phyloP scores from a whole-genome alignment of 2,888 invertebrate genomes.

The Leptopterna dolabrata region DNA sequence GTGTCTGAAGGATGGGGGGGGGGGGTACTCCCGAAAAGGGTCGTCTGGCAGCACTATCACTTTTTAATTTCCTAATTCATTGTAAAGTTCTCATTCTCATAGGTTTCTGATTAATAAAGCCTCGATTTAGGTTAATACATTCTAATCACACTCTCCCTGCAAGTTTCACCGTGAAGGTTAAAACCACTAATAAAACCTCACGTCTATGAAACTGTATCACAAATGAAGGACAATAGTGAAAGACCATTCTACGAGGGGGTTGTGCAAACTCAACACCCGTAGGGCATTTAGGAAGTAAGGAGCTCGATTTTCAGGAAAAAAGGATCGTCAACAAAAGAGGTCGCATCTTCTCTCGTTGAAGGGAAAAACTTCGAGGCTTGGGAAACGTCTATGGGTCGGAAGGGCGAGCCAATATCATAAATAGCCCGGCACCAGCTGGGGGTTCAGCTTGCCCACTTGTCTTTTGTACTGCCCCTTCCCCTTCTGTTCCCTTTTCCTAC shows the following conservation, averaged over 20 bases:
- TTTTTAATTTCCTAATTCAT: too few relatives aligned
- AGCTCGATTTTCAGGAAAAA: neutral
- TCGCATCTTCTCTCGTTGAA: neutral
- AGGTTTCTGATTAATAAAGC: too few relatives aligned
- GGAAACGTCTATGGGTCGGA: neutral
- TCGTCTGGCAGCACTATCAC: too few relatives aligned
- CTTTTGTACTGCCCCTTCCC: slow-evolving; percentile 21
- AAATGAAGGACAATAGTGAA: slow-evolving; percentile 33
- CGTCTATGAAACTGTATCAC: slow-evolving; percentile 21
- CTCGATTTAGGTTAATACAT: too few relatives aligned
- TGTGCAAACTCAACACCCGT: slow-evolving; percentile 17
- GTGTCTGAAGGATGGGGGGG: too few relatives aligned
- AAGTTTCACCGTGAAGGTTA: slow-evolving; percentile 10
- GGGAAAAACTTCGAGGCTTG: neutral
- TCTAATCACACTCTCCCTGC: too few relatives aligned
- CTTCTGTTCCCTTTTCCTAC: slow-evolving; percentile 4
- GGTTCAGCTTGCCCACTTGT: neutral
- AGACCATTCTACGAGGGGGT: neutral
- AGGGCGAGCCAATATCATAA: slow-evolving; percentile 42
- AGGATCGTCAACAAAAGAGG: slow-evolving; percentile 26
- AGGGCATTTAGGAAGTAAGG: neutral
- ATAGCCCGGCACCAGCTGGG: slow-evolving; percentile 51
- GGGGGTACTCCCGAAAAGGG: too few relatives aligned
- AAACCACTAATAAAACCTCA: neutral
- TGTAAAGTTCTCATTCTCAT: too few relatives aligned